Evolutionary conservation across 2,888 invertebrate genomes (phyloP).

Genomic region (Amblyjoppa fuscipennis): DNA sequence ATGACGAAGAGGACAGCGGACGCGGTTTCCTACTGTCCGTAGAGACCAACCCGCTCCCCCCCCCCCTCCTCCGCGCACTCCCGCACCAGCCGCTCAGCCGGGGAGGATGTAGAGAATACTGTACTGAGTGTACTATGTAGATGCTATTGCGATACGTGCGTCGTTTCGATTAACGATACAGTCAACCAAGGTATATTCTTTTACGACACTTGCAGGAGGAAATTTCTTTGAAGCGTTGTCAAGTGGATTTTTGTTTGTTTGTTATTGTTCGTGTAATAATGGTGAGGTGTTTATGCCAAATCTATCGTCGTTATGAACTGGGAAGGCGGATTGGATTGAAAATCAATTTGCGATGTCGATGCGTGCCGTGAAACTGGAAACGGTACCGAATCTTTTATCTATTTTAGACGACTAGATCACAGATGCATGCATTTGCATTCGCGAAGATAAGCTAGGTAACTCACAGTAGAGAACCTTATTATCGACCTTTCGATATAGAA

Average conservation of each 20-base stretch:
- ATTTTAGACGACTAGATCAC: too few relatives aligned
- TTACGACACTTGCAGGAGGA: conserved; percentile 15
- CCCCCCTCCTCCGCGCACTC: conserved; percentile 24
- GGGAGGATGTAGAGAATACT: conserved; percentile 37
- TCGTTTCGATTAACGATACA: conserved; percentile 51
- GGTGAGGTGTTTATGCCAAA: background rate
- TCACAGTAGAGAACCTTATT: too few relatives aligned
- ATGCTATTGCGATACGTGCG: conserved; percentile 40
- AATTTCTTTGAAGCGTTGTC: background rate
- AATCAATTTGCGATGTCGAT: background rate
- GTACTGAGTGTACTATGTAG: conserved; percentile 46
- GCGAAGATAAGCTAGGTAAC: too few relatives aligned
- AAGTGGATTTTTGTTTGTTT: background rate
- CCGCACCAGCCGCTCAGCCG: background rate
- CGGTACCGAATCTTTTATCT: background rate
- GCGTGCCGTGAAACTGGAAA: too few relatives aligned
- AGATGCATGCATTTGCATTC: too few relatives aligned
- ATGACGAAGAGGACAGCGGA: conserved; percentile 68
- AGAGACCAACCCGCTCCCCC: conserved; percentile 48
- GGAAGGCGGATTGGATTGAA: background rate
- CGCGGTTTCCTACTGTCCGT: conserved; percentile 62
- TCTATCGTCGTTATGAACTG: background rate
- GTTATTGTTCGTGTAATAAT: background rate
- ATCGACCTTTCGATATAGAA: too few relatives aligned
- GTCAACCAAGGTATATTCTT: conserved; percentile 14